These are phyloP conservation scores for Metridium senile DNA, from an alignment of 92 coral and sea anemone genomes.

Conservation along the genomic window DNA sequence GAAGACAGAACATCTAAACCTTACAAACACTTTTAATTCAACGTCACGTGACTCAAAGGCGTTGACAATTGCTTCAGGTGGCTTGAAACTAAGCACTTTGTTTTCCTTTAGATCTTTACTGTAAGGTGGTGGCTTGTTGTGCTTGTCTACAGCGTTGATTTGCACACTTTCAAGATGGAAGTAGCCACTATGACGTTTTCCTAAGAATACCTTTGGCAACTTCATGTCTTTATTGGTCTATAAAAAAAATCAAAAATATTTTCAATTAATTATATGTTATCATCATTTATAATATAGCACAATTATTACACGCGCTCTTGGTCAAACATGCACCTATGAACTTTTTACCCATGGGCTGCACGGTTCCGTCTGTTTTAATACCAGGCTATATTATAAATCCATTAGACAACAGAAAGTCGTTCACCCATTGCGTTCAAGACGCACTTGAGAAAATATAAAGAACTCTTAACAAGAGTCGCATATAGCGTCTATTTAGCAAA, in stretches of 20 bases:
- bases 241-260: neutral
- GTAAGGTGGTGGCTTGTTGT: neutral
- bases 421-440: too few species aligned
- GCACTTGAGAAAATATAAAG: too few species aligned
- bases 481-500: too few species aligned
- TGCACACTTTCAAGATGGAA: neutral
- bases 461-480: too few species aligned
- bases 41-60: neutral
- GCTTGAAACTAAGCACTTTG: neutral
- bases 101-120: neutral
- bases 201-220: neutral
- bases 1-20: conserved; percentile 39
- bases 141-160: neutral
- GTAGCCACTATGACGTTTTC: conserved; percentile 1
- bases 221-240: conserved; percentile 1
- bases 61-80: neutral
- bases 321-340: too few species aligned
- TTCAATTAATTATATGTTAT: too few species aligned
- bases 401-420: too few species aligned
- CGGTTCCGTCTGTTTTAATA: too few species aligned
- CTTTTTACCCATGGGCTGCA: too few species aligned
- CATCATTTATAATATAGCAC: too few species aligned
- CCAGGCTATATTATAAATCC: too few species aligned
- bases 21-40: conserved; percentile 33
- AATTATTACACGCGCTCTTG: too few species aligned